Base-by-base conservation (phyloP, 30 jellyfish, hydroid and myxozoan genomes). In the Turritopsis rubra region DNA sequence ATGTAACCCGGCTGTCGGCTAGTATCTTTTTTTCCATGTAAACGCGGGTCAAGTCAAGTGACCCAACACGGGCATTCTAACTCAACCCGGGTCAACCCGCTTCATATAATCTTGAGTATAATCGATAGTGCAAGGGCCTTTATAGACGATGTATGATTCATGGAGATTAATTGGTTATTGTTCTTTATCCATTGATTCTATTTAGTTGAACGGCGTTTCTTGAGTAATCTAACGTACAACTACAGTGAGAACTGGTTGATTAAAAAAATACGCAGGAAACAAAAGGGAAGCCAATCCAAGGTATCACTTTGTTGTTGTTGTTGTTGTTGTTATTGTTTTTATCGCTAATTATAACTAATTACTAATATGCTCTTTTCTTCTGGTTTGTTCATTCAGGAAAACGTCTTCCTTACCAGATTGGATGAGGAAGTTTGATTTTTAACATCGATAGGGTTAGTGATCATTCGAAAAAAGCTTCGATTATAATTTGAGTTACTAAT, bases 161-260 rank as follows among this genome's bases (percentile, higher is more conserved):
- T 41, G 60, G 5, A 5, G 60, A 5, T 41, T 41, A 41, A 41
- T 41, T 41, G 13, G 13, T 3, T 5, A 13, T 3, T 41, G 60
- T 3, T 41, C 60, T n/a, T 41, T 41, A 41, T 41, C 13, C 13
- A 3, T 41, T 5, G 60, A 41, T 3, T 41, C 13, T 41, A 41
- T 41, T 41, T 41, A 41, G 60, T 3, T 41, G 77, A 0, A 1
- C 4, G 28, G 0, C 28, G 30, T 23, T 27, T 23, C 21, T 23
- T n/a, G 31, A 68, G 77, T 68, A 23, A 27, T 68, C 77, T 68
- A n/a, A n/a, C 30, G 21, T 68, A 68, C 21, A 22, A 68, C 77
- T 68, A 68, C 30, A 27, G 77, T 19, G 77, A 68, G 30, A 68
- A 68, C 30, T 68, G 77, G 77, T 68, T 68, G 7, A 19, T 68